A percentile compares a stretch with the other conserved stretches of the same genome.
Conservation (phyloP, 2,797 vertebrate species). For the Silurus lanzhouensis region DNA sequence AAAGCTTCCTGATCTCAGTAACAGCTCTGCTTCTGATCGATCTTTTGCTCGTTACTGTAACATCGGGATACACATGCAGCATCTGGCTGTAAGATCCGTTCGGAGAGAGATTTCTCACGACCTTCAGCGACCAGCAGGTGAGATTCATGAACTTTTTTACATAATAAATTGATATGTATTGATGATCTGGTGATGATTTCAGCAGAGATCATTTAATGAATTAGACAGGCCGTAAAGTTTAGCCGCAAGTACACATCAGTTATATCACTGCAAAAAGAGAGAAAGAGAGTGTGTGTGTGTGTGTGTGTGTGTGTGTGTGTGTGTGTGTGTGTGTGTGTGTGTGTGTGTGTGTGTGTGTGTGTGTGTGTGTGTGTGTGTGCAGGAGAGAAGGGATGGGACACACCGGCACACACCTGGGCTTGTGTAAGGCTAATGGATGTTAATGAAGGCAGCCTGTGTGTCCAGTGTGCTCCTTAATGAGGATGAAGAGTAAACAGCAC, state of each 20-base stretch:
- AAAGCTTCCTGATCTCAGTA: constrained; percentile 4
- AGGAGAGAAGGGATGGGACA: neutral
- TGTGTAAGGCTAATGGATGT: constrained; percentile 47
- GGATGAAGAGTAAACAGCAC: constrained; percentile 36
- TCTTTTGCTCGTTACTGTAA: neutral
- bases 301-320: neutral
- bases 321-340: neutral
- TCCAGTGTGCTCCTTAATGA: constrained; percentile 36
- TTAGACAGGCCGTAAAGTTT: neutral
- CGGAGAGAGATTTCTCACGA: neutral
- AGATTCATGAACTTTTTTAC: constrained; percentile 27
- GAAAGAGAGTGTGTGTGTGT: neutral
- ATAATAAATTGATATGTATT: neutral
- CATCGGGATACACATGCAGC: constrained; percentile 29
- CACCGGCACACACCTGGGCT: constrained; percentile 36
- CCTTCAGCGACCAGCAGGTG: constrained; percentile 37
- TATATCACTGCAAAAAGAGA: neutral
- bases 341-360: neutral
- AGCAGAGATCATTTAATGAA: neutral
- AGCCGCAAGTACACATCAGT: neutral
- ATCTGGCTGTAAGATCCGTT: neutral
- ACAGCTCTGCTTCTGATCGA: neutral
- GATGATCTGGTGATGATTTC: neutral
- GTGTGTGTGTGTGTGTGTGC: constrained; percentile 13
- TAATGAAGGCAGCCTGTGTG: constrained; percentile 40